phyloP scores from a whole-genome alignment of 2,888 invertebrate species.

The Callyntrura sp. region DNA sequence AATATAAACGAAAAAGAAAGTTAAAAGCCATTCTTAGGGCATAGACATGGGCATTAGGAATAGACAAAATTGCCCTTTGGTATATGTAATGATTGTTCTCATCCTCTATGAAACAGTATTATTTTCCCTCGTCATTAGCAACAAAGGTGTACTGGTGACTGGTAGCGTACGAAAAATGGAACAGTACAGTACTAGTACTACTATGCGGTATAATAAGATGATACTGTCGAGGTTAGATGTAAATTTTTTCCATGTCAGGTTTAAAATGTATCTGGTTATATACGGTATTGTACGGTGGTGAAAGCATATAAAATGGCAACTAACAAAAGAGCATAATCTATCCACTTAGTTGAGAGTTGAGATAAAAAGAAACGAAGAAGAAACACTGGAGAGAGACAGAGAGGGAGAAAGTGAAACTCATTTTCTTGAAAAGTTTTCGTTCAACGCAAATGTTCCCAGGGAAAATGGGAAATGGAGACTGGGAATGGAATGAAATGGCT shows the following conservation, averaged over 20 bases:
- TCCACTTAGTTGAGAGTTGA: too few species aligned
- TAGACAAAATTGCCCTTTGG: slow-evolving; percentile 57
- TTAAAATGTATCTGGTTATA: neutral
- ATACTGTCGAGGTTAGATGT: neutral
- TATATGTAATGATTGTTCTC: slow-evolving; percentile 65
- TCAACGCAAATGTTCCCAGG: slow-evolving; percentile 82
- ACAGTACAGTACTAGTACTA: too few species aligned
- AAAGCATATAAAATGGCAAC: slow-evolving; percentile 9
- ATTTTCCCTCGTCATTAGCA: slow-evolving; percentile 59
- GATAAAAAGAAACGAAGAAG: slow-evolving; percentile 49
- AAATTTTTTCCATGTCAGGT: neutral
- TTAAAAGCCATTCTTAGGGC: slow-evolving; percentile 58
- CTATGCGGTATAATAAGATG: too few species aligned
- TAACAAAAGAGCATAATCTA: slow-evolving; percentile 22
- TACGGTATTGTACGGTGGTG: neutral
- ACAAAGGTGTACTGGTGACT: slow-evolving; percentile 10
- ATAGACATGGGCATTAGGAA: slow-evolving; percentile 59
- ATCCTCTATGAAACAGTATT: slow-evolving; percentile 53
- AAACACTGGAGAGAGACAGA: slow-evolving; percentile 76
- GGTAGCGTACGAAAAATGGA: neutral
- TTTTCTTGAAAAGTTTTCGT: slow-evolving; percentile 82
- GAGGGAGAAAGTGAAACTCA: slow-evolving; percentile 81
- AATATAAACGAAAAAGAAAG: slow-evolving; percentile 30
- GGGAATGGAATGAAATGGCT: slow-evolving; percentile 74
- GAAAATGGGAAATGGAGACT: slow-evolving; percentile 81